phyloP scores from a whole-genome alignment of 2,113 vertebrate genomes.

The Podiceps cristatus region DNA sequence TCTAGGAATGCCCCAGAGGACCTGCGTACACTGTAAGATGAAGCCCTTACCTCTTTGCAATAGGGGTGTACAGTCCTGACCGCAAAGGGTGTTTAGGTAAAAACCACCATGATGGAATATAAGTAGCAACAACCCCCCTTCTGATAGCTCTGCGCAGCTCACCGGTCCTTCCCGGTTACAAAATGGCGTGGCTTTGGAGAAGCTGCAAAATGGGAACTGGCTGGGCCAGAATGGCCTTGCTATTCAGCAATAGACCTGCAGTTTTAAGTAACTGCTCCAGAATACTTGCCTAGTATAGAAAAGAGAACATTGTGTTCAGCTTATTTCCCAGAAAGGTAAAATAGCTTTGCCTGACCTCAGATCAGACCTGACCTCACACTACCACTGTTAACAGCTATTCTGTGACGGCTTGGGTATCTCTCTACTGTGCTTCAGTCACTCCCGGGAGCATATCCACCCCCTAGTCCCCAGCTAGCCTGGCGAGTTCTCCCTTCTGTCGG shows the following conservation, averaged over 20 bases:
- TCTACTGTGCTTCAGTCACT: background rate
- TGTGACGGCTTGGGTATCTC: background rate
- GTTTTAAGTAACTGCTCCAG: background rate
- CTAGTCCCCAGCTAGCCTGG: background rate
- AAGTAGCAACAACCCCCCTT: background rate
- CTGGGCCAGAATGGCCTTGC: background rate
- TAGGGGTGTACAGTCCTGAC: background rate
- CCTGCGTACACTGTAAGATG: background rate
- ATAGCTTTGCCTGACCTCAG: background rate
- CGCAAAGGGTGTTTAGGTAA: rapidly evolving
- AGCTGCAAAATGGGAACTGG: rapidly evolving
- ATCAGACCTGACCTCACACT: background rate
- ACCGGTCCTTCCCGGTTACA: background rate
- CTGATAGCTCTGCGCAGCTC: background rate
- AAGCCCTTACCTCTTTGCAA: background rate
- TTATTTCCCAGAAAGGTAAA: background rate
- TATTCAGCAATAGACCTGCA: background rate
- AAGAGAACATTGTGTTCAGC: background rate
- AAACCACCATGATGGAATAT: rapidly evolving
- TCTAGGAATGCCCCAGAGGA: background rate
- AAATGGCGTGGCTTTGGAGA: background rate
- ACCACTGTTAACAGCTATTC: background rate
- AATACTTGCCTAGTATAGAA: background rate
- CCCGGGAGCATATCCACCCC: rapidly evolving
- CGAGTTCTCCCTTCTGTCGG: background rate